phyloP scores from a whole-genome alignment of 2,888 invertebrate species.

The Xanthia icteritia region DNA sequence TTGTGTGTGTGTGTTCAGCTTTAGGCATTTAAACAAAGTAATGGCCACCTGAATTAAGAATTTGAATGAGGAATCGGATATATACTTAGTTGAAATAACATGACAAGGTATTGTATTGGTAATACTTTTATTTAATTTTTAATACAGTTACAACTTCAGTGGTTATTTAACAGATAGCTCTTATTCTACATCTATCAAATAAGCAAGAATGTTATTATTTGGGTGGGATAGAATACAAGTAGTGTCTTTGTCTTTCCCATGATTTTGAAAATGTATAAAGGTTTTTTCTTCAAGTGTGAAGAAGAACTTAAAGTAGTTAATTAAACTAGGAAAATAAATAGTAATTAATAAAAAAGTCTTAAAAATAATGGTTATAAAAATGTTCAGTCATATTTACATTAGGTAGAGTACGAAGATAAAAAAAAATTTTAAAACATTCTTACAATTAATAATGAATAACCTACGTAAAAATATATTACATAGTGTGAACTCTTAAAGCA shows the following conservation, averaged over 20 bases:
- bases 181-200: slow-evolving; percentile 58
- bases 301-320: slow-evolving; percentile 35
- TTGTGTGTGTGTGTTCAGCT: too few species aligned
- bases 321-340: slow-evolving; percentile 67
- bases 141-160: slow-evolving; percentile 62
- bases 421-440: slow-evolving; percentile 75
- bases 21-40: too few species aligned
- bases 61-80: too few species aligned
- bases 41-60: too few species aligned
- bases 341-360: slow-evolving; percentile 64
- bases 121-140: slow-evolving; percentile 61
- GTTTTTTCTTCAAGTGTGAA: slow-evolving; percentile 42
- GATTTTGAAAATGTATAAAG: slow-evolving; percentile 41
- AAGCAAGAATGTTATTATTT: slow-evolving; percentile 58
- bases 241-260: slow-evolving; percentile 53
- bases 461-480: slow-evolving; percentile 73
- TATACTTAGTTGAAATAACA: slow-evolving; percentile 31
- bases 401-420: slow-evolving; percentile 65
- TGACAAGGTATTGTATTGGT: slow-evolving; percentile 46
- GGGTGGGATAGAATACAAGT: slow-evolving; percentile 63
- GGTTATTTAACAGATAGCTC: slow-evolving; percentile 59
- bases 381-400: slow-evolving; percentile 79
- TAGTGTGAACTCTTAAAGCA: slow-evolving; percentile 69
- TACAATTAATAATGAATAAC: slow-evolving; percentile 61
- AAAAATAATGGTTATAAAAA: slow-evolving; percentile 74